Evolutionary conservation across 1,140 invertebrate genomes (phyloP), one percentile per base, ranked within the genome.

Genomic region (Drosophila oshimai): DNA sequence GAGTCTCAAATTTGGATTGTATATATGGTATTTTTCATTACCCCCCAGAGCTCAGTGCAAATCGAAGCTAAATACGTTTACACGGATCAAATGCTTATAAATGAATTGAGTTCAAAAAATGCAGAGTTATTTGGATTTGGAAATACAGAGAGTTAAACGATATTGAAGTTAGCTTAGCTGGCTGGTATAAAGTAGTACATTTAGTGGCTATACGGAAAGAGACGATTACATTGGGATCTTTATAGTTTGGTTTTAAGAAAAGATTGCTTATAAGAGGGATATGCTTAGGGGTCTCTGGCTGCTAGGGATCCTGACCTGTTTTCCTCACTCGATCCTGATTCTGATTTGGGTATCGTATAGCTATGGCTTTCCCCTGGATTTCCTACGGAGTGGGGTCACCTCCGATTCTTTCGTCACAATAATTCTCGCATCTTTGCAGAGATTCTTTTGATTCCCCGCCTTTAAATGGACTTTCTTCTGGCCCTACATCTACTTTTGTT

Each of bases 1-100:
- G 46, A 73, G 79, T 83, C 78, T 83, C 72, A 81, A 67, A 72
- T 62, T 81, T 83, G 79, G 62, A 78, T 84, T 83, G 74, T 84
- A 62, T 73, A 68, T 65, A 61, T 37, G 24, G 46, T 51, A 20
- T 15, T 12, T 24, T 29, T 24, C 29, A n/a, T 18, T 24, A 55
- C 41, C 55, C 24, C 22, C 20, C 12, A n/a, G 17, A 37, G 34
- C n/a, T 39, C 55, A 57, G 55, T 33, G 13, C 55, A 60, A 33
- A 60, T 26, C 36, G 10, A 42, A 60, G 45, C 15, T 22, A 7
- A 37, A n/a, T 34, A 13, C 15, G 10, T 57, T 15, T 20, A n/a
- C 10, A 24, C 24, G 12, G 29, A 61, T 33, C 37, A 39, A 58
- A 45, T 33, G 50, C 28, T 20, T 61, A 20, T 6, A 4, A 20